Evolutionary conservation across 1,140 invertebrate species (phyloP).

Genomic region (Psix sp.): DNA sequence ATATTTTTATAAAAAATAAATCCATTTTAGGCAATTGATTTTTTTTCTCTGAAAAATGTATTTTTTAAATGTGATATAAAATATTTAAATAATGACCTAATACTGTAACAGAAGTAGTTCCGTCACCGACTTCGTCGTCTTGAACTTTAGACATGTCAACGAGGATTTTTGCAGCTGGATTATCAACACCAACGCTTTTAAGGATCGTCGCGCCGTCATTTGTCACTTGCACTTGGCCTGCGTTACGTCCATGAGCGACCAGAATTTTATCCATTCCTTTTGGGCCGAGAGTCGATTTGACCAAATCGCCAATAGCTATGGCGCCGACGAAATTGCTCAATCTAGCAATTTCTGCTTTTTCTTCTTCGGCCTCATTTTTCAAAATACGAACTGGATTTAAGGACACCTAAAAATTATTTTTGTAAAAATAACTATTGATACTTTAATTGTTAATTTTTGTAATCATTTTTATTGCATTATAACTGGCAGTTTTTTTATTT

Average conservation of each 20-base stretch:
- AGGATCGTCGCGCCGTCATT: constrained; percentile 99
- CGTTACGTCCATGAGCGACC: constrained; percentile 87
- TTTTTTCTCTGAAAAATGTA: too few relatives aligned
- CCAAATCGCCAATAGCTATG: constrained; percentile 98
- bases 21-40: too few relatives aligned
- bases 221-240: constrained; percentile 95
- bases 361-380: constrained; percentile 97
- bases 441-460: too few relatives aligned
- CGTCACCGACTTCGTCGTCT: constrained; percentile 99
- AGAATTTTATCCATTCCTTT: constrained; percentile 99
- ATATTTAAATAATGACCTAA: constrained; percentile 82
- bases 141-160: constrained; percentile 99
- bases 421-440: constrained; percentile 15
- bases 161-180: constrained; percentile 98
- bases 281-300: constrained; percentile 98
- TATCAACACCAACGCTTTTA: constrained; percentile 97
- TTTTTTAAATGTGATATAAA: too few relatives aligned
- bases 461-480: too few relatives aligned
- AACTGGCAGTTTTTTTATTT: neutral
- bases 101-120: constrained; percentile 99
- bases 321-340: constrained; percentile 98
- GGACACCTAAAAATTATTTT: constrained; percentile 81
- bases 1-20: constrained; percentile 15
- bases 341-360: constrained; percentile 96
- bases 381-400: constrained; percentile 96